These are phyloP conservation scores for Netelia melanura DNA, from an alignment of 2,888 invertebrate genomes.

Conservation along the genomic window DNA sequence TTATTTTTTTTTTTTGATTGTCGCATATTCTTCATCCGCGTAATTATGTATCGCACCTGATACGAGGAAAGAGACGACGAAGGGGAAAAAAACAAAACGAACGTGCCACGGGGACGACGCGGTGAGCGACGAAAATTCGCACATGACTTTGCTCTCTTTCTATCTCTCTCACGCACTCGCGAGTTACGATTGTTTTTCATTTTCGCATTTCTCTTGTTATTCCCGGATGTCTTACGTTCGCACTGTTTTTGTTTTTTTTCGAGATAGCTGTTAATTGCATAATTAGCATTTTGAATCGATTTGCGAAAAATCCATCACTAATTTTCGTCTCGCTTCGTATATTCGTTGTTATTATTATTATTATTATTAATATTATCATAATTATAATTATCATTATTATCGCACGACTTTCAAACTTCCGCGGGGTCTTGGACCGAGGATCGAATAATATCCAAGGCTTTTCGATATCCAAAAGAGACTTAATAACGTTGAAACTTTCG, in stretches of 20 bases:
- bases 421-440: no score
- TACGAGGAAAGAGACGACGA: conserved; percentile 24
- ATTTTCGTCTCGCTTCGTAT: no score
- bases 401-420: not conserved
- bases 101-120: not conserved
- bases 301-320: no score
- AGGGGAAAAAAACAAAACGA: conserved; percentile 26
- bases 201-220: not conserved
- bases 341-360: not conserved
- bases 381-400: not conserved
- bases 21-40: conserved; percentile 5
- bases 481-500: conserved; percentile 35
- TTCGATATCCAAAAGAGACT: conserved; percentile 14
- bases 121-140: not conserved
- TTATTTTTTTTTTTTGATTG: conserved; percentile 1
- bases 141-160: not conserved
- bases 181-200: not conserved
- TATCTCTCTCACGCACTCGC: conserved; percentile 4
- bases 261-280: conserved; percentile 29
- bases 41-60: not conserved
- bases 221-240: not conserved
- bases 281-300: not conserved
- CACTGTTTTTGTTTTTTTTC: conserved; percentile 16
- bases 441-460: not conserved
- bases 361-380: not conserved